Base-by-base conservation (phyloP, 2,888 invertebrate species). In the Leptopterna dolabrata region DNA sequence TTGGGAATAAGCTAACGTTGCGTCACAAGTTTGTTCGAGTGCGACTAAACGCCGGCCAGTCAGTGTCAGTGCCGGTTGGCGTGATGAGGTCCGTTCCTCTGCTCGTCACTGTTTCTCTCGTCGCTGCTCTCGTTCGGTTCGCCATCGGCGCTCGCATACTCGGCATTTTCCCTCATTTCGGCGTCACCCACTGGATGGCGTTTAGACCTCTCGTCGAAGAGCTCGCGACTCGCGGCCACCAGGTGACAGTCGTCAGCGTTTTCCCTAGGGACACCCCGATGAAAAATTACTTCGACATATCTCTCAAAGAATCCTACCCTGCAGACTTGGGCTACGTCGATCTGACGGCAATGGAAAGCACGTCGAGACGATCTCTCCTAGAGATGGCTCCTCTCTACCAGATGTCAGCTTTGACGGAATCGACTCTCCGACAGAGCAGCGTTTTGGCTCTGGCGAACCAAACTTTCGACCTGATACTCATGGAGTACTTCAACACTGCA, bases 401-500 rank as follows among this genome's bases (percentile, higher is more conserved):
- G 13, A 76, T 86, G 86, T 78, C 86, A 0, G 78, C 16, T 14
- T 16, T 45, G 27, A 55, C 78, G 0, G 87, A 87, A n/a, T 24
- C 13, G n/a, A 82, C 87, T n/a, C 45, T 87, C 0, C 24, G 30
- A 24, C 27, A 81, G 9, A 47, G 70, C 1, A 45, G 85, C n/a
- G 89, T 89, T 9, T 11, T 81, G 43, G 29, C 71, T 0, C 27
- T 89, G 41, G 73, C 76, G 16, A 85, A 87, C 27, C 29, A 27
- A 0, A 43, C 88, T 76, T 96, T 94, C 90, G 96, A 96, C 91
- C 91, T 96, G 0, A 93, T 95, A 9, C 91, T 96, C 0, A 92
- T 94, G 83, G 96, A 96, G 91, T 94, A 94, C 86, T 96, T 96
- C 91, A 95, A 95, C 89, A 93, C 94, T 81, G 95, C 96, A 90